phyloP scores from a whole-genome alignment of 2,113 vertebrate genomes.

The Cercocebus atys region DNA sequence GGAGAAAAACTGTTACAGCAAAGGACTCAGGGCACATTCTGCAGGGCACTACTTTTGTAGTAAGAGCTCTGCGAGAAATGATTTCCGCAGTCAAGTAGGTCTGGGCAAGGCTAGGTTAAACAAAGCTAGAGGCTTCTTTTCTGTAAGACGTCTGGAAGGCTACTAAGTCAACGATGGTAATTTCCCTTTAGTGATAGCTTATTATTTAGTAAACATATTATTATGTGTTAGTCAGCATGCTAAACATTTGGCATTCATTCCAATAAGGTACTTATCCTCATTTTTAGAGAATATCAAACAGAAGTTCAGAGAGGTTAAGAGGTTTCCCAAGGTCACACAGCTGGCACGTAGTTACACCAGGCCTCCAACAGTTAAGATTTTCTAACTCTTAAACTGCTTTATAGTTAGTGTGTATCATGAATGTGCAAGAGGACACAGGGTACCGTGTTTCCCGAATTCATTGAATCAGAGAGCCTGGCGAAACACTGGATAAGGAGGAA shows the following conservation, averaged over 20 bases:
- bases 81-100: neutral
- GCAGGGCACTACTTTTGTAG: neutral
- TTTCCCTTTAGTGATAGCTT: neutral
- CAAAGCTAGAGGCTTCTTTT: neutral
- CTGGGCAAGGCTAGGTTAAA: neutral
- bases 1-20: slow-evolving; percentile 47
- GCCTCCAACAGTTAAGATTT: neutral
- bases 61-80: neutral
- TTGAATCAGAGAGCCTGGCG: neutral
- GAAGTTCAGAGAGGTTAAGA: neutral
- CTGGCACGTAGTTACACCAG: neutral
- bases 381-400: neutral
- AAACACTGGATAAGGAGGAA: neutral
- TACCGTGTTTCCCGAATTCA: slow-evolving; percentile 8
- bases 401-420: neutral
- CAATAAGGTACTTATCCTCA: neutral
- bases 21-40: neutral
- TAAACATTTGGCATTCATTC: neutral
- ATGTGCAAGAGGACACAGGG: neutral
- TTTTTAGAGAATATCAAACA: slow-evolving; percentile 14
- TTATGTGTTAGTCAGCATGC: neutral
- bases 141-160: neutral
- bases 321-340: neutral
- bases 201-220: neutral
- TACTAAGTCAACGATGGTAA: neutral